Evolutionary conservation across 2,797 vertebrate species (phyloP), one percentile per base, ranked within the genome.

Genomic region (Taenioides sp.): DNA sequence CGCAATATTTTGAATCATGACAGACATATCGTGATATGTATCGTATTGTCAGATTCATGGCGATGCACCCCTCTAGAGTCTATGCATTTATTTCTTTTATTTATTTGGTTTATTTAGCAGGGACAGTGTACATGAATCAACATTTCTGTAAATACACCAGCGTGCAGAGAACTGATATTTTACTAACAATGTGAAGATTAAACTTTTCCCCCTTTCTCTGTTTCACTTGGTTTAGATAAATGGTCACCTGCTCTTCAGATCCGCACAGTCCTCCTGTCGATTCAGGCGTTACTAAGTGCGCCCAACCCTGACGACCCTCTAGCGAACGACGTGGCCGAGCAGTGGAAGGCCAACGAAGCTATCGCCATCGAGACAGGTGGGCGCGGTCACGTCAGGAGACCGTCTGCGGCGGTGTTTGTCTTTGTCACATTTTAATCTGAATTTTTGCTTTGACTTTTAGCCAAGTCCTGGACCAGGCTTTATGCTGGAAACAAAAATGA

Each of bases 171-270:
- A 31, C 28, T 31, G 28, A 31, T 3, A 31, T 31, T 31, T 31
- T 31, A 31, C 28, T 31, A 34, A 34, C 31, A 7, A 7, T 34
- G 31, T 57, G 11, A 27, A 28, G 2, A 23, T 65, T 71, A 1
- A 28, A 10, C 27, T 22, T 17, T 61, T 0, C 0, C 25, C 18
- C 14, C 4, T 47, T 54, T 43, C 34, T 37, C 1, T 69, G 0
- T 47, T 60, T 49, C 65, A 5, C 67, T 47, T 61, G 22, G 47
- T 31, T 4, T 57, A 99, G 98, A 99, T 94, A 99, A 99, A 88
- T 99, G 98, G 97, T 99, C 97, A 85, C 98, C 98, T 90, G 98
- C 97, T 83, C 94, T 99, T 95, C 98, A 99, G 95, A 99, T 99
- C 84, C 98, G 96, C 88, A 99, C 98, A 94, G 98, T 99, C 88